phyloP scores from a whole-genome alignment of 2,888 invertebrate genomes.

The Melipona beecheii region DNA sequence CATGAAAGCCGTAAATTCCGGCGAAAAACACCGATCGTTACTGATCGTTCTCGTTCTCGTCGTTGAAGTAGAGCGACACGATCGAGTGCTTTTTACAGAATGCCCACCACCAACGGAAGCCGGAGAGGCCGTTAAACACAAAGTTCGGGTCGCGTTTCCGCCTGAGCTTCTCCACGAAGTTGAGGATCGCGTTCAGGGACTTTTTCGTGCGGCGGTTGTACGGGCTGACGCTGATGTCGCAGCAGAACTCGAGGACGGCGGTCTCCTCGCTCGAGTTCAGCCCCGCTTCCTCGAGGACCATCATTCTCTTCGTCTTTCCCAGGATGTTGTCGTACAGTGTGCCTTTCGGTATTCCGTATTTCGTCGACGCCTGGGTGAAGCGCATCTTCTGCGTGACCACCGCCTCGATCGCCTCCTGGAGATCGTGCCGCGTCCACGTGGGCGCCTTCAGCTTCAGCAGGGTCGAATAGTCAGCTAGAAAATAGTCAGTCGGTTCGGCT shows the following conservation, averaged over 20 bases:
- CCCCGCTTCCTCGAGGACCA: slow-evolving; percentile 89
- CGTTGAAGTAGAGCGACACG: slow-evolving; percentile 87
- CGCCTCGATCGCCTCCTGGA: slow-evolving; percentile 91
- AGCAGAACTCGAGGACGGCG: slow-evolving; percentile 89
- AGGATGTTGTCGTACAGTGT: slow-evolving; percentile 92
- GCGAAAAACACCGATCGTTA: slow-evolving; percentile 52
- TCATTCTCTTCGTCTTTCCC: slow-evolving; percentile 91
- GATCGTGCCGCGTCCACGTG: slow-evolving; percentile 90
- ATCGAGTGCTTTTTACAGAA: slow-evolving; percentile 92
- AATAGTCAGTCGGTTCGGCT: slow-evolving; percentile 78
- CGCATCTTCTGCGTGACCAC: slow-evolving; percentile 91
- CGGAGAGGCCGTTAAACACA: slow-evolving; percentile 89
- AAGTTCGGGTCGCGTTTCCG: slow-evolving; percentile 87
- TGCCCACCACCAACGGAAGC: slow-evolving; percentile 93
- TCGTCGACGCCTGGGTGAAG: slow-evolving; percentile 90
- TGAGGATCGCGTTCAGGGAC: slow-evolving; percentile 87
- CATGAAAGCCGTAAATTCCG: too few relatives aligned
- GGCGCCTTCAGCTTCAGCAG: slow-evolving; percentile 90
- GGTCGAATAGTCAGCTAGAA: slow-evolving; percentile 87
- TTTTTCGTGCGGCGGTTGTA: slow-evolving; percentile 91
- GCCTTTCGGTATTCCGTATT: slow-evolving; percentile 91
- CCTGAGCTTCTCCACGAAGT: slow-evolving; percentile 88
- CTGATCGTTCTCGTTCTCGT: slow-evolving; percentile 81
- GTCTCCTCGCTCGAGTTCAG: slow-evolving; percentile 87
- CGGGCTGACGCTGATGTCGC: slow-evolving; percentile 89